Conservation (phyloP, 1,140 invertebrate species). For the Zaprionus taronus region DNA sequence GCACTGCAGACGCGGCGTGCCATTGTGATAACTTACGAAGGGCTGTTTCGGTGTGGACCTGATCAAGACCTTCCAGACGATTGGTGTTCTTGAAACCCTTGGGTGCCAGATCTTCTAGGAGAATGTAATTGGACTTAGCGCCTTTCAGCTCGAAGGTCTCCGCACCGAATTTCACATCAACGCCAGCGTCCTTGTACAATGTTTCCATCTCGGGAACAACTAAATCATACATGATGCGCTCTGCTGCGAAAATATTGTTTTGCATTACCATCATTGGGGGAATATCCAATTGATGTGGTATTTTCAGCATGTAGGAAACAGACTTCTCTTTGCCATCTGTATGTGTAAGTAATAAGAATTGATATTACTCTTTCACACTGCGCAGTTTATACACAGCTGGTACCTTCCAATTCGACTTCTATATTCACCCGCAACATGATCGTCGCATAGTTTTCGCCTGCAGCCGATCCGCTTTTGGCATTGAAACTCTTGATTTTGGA, state of each 20-base stretch:
- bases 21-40: constrained; percentile 86
- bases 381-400: not conserved
- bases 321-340: constrained; percentile 57
- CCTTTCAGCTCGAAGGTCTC: constrained; percentile 50
- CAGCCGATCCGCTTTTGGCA: constrained; percentile 32
- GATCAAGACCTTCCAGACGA: constrained; percentile 85
- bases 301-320: constrained; percentile 64
- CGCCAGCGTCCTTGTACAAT: constrained; percentile 73
- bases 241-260: constrained; percentile 55
- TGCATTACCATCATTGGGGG: constrained; percentile 41
- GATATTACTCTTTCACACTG: not conserved
- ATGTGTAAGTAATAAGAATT: not conserved
- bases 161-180: constrained; percentile 59
- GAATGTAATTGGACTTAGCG: constrained; percentile 62
- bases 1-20: constrained; percentile 84
- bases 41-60: constrained; percentile 84
- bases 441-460: constrained; percentile 69
- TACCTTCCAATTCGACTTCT: constrained; percentile 44
- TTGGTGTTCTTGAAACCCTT: constrained; percentile 84
- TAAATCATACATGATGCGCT: constrained; percentile 53
- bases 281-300: constrained; percentile 44
- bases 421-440: constrained; percentile 58
- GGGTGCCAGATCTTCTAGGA: constrained; percentile 86
- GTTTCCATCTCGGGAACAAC: constrained; percentile 69
- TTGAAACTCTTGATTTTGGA: constrained; percentile 62